phyloP scores from a whole-genome alignment of 2,888 invertebrate species.

The Philopedon plagiatum region DNA sequence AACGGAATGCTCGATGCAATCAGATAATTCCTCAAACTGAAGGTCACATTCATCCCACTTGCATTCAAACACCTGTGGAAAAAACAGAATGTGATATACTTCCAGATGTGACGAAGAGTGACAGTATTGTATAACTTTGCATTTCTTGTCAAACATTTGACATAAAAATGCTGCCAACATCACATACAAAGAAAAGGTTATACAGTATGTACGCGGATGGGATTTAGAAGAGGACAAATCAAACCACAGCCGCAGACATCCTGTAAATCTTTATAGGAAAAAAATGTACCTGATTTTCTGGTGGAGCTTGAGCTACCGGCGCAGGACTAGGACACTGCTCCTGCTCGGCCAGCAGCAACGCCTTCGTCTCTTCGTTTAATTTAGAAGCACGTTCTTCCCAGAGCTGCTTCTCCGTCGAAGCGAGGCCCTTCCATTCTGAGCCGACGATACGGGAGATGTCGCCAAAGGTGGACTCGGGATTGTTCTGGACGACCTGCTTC shows the following conservation, averaged over 20 bases:
- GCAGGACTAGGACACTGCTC: slow-evolving; percentile 69
- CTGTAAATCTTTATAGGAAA: no score
- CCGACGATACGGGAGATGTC: slow-evolving; percentile 83
- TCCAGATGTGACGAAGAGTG: no score
- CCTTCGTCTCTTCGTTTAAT: slow-evolving; percentile 89
- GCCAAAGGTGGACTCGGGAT: slow-evolving; percentile 96
- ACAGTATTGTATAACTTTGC: no score
- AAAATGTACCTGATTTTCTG: slow-evolving; percentile 64
- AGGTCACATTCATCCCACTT: slow-evolving; percentile 94
- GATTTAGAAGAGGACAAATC: no score
- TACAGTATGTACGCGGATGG: no score
- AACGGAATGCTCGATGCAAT: slow-evolving; percentile 92
- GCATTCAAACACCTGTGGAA: slow-evolving; percentile 81
- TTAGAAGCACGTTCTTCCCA: slow-evolving; percentile 95
- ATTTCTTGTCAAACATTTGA: no score
- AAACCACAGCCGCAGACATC: no score
- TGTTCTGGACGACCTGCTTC: slow-evolving; percentile 91
- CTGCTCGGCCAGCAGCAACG: slow-evolving; percentile 73
- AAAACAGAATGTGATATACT: no score
- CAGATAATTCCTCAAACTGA: slow-evolving; percentile 91
- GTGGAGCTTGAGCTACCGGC: slow-evolving; percentile 61
- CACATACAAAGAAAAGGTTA: neutral
- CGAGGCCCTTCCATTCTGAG: slow-evolving; percentile 94
- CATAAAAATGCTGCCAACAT: no score
- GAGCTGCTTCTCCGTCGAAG: slow-evolving; percentile 88